Base-by-base conservation (phyloP, 2,888 invertebrate genomes). In the Chymomyza caudatula region DNA sequence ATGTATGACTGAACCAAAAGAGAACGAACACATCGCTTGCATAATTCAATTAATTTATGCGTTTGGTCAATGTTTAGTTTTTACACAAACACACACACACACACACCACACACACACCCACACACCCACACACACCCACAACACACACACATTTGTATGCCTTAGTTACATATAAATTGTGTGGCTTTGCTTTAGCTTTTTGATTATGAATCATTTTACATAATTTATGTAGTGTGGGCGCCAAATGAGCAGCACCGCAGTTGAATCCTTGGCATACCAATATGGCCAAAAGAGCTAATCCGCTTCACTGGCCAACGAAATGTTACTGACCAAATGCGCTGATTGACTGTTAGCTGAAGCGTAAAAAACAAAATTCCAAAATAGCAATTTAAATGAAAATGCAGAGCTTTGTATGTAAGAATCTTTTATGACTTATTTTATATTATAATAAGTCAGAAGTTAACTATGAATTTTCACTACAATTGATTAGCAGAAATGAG, bases 31-130 rank as follows among this genome's bases (percentile, higher is more conserved):
- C 22, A 15, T 44, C 51, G 51, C 64, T 69, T 73, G 80, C 85
- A 83, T 83, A 85, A 85, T 81, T 85, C 83, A 85, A 80, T 81
- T 85, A 83, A 85, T 83, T 85, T 85, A 83, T 83, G 81, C 80
- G 78, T 61, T 76, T 69, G 69, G 67, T 73, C 80, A 82, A 76
- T 81, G 80, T 81, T 85, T 85, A 76, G 81, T 85, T 83, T 81
- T 83, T 72, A 74, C 74, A 63, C 65, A 37, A 2, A 25, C 25
- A 25, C 6, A 25, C 4, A 25, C 5, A 25, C 6, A 11, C 29
- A 37, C 11, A 37, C 2, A 11, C 29, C 2, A 11, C 29, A 37
- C 29, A 8, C 29, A 11, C 29, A 37, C 11, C 8, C 1, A 29
- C 2, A 29, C 11, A 29, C 11, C 6, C 11, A 6, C 3, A 11